phyloP scores from a whole-genome alignment of 2,113 vertebrate genomes.

The Oncorhynchus masou region DNA sequence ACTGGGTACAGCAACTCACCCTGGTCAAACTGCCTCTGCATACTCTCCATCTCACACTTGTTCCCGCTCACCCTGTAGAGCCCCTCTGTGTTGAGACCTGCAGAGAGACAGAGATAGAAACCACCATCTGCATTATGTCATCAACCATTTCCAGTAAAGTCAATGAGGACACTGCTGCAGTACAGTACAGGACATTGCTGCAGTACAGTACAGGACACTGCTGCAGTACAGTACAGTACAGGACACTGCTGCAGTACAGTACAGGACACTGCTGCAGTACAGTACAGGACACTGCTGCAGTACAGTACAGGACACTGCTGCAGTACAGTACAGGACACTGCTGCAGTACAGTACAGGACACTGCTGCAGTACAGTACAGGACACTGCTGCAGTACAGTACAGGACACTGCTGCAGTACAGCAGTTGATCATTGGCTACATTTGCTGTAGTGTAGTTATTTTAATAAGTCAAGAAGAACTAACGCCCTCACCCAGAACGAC shows the following conservation, averaged over 20 bases:
- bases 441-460: background rate
- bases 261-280: background rate
- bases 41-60: slow-evolving; percentile 95
- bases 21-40: slow-evolving; percentile 97
- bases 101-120: slow-evolving; percentile 6
- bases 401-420: background rate
- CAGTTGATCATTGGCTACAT: background rate
- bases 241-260: background rate
- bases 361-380: background rate
- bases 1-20: slow-evolving; percentile 72
- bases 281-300: background rate
- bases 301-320: background rate
- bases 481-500: background rate
- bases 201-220: background rate
- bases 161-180: background rate
- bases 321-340: background rate
- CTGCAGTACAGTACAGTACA: background rate
- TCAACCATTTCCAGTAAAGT: background rate
- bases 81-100: slow-evolving; percentile 91
- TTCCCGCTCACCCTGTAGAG: slow-evolving; percentile 95
- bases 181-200: background rate
- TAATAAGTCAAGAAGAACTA: background rate
- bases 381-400: background rate
- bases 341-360: background rate
- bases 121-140: background rate